Evolutionary conservation across 2,113 vertebrate species (phyloP).

Genomic region (Rhinoderma darwinii): DNA sequence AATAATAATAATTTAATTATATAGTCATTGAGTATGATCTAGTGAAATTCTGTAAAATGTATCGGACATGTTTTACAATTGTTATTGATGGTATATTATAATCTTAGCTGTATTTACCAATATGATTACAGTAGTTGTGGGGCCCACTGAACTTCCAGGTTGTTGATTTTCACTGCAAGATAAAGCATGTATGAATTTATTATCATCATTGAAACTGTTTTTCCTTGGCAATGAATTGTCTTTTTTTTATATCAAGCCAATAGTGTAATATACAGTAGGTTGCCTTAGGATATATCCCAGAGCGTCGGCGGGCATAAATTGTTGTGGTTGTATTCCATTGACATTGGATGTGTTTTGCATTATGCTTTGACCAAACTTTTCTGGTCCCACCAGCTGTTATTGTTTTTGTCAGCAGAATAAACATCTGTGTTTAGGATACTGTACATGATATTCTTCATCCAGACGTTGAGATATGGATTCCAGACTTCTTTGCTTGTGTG

Average conservation of each 20-base stretch:
- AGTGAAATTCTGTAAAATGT: neutral
- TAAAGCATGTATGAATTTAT: neutral
- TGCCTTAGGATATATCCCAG: conserved; percentile 48
- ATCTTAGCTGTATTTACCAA: neutral
- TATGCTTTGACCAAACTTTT: conserved; percentile 29
- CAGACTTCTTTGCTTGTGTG: neutral
- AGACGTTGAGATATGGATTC: conserved; percentile 45
- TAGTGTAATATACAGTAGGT: neutral
- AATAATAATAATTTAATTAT: too few species aligned
- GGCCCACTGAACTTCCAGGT: neutral
- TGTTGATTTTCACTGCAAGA: neutral
- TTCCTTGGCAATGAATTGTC: neutral
- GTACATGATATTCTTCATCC: conserved; percentile 24
- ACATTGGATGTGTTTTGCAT: conserved; percentile 43
- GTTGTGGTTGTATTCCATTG: conserved; percentile 11
- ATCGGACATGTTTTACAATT: neutral
- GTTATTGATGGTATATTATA: neutral
- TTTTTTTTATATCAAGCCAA: neutral
- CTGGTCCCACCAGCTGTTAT: conserved; percentile 21
- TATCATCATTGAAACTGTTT: neutral
- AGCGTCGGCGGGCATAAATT: conserved; percentile 44
- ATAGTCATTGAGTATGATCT: neutral
- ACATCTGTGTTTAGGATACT: conserved; percentile 44
- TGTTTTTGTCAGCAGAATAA: conserved; percentile 28
- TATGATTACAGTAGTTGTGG: neutral